Base-by-base conservation (phyloP, 2,888 invertebrate species). In the Seladonia tumulorum region DNA sequence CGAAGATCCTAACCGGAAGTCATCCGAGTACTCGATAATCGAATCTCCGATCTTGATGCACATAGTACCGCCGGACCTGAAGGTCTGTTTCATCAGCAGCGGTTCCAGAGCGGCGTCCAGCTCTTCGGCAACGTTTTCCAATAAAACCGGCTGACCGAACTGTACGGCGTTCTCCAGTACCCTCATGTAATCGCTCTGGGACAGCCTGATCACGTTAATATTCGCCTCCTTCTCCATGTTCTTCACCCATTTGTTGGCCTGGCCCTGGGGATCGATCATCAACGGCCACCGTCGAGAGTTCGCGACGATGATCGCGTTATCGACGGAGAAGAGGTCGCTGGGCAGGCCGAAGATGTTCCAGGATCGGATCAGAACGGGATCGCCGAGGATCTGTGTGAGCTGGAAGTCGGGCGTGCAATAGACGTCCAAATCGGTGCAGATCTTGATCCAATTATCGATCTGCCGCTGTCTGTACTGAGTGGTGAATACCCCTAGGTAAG, bases 251-350 rank as follows among this genome's bases (percentile, higher is more conserved):
- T 98, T 98, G 94, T 98, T 98, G 0, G 99, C 99, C 94, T 99
- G 98, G 0, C 98, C 98, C 94, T 99, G 99, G 0, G 99, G 99
- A 95, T 99, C 99, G 91, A 99, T 98, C 97, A 99, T 98, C 29
- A 99, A 95, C 0, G 99, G 98, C 97, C 98, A 99, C 78, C 99
- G 96, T 71, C 98, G 96, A 0, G 99, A 98, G 93, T 98, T 98
- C 96, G 97, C 97, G 79, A 98, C 97, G 89, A 99, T 98, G 89
- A 99, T 98, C 68, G 97, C 99, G 94, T 98, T 99, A 94, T 99
- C 98, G 66, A 98, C 96, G 87, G 98, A 98, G 95, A 98, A 99
- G 79, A 97, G 96, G 93, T 99, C 99, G 0, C 97, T 97, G 0
- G 99, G 99, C 82, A 99, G 94, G 0, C 99, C 99, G 90, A 97